Base-by-base conservation (phyloP, 2,113 vertebrate genomes). In the Uria lomvia region DNA sequence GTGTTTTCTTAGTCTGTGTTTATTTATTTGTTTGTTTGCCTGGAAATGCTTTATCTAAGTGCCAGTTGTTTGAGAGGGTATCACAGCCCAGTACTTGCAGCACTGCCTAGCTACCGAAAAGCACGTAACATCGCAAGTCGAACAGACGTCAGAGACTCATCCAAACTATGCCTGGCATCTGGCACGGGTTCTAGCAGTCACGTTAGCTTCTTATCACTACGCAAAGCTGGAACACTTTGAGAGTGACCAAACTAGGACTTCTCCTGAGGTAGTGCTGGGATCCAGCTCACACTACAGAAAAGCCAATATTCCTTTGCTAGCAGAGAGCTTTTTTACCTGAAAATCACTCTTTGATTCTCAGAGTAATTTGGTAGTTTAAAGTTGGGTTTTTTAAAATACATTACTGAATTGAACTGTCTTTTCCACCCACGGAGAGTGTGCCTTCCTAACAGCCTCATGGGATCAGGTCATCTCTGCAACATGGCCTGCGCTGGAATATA, bases 121-220 rank as follows among this genome's bases (percentile, higher is more conserved):
- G 68, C 49, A 30, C 12, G 21, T 5, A 90, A 29, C 34, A 70
- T 17, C 75, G 47, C 66, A 83, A 63, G 40, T 45, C 52, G 72
- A 89, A 82, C 27, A 80, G 87, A 76, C 0, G 15, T 68, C 72
- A 92, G 50, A 86, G 77, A 47, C 56, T 62, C 80, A 58, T 60
- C 83, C 77, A 38, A 96, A 67, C 65, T 88, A 92, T 95, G 94
- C 38, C 76, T 82, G 94, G 94, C 72, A 96, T 86, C 65, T 88
- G 66, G 94, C 88, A 91, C 0, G 1, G 53, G 67, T 52, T 88
- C 71, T 42, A 88, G 53, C 49, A 96, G 42, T 38, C 94, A 55
- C 0, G 0, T 62, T 70, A 59, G 21, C 49, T 70, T 77, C 92
- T 86, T 93, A 67, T 85, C 80, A 27, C 58, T 27, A 5, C 4